These are phyloP conservation scores for Calliopsis andreniformis DNA, from an alignment of 1,140 invertebrate species.

Conservation along the genomic window DNA sequence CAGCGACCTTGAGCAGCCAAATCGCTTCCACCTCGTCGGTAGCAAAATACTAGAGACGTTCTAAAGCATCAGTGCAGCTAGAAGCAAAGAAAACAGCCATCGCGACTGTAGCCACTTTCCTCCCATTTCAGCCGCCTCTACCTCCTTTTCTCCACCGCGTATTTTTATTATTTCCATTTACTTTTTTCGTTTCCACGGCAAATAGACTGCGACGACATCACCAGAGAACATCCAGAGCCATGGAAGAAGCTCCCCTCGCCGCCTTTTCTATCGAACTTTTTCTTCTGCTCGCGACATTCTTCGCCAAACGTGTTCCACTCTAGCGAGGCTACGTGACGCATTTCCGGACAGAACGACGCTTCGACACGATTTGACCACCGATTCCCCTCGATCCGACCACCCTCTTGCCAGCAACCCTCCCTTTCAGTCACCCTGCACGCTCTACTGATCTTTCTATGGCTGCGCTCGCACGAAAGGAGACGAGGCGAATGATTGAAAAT, in stretches of 20 bases:
- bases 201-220: background rate
- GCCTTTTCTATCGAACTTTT: background rate
- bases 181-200: conserved; percentile 10
- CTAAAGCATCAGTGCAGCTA: background rate
- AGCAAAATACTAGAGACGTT: background rate
- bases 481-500: background rate
- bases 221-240: background rate
- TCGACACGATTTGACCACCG: conserved; percentile 27
- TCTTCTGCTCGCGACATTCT: background rate
- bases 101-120: conserved; percentile 1
- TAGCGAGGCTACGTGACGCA: conserved; percentile 12
- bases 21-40: too few species aligned
- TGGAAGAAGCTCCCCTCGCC: background rate
- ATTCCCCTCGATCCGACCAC: background rate
- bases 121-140: background rate
- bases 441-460: conserved; percentile 10
- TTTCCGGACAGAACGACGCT: conserved; percentile 24
- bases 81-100: conserved; percentile 24
- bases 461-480: background rate
- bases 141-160: conserved; percentile 25
- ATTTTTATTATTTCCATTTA: conserved; percentile 35
- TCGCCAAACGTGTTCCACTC: background rate
- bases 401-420: background rate
- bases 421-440: conserved; percentile 3
- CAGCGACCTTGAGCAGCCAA: too few species aligned